Base-by-base conservation (phyloP, 2,888 invertebrate genomes). In the Melikaiella ostensackeni region DNA sequence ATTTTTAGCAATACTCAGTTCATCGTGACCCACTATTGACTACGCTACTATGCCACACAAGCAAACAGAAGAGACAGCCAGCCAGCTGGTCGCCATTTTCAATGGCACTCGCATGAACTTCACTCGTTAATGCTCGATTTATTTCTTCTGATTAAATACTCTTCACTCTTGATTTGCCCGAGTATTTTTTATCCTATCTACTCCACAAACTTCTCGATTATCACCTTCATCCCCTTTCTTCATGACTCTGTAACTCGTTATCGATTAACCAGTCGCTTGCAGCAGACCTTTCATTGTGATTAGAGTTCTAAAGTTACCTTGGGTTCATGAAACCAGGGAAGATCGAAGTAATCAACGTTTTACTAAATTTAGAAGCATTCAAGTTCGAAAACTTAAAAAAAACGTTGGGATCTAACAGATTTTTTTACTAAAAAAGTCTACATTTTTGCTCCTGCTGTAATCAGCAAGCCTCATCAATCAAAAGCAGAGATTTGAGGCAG, bases 1-100 rank as follows among this genome's bases (percentile, higher is more conserved):
- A 85, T 85, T 84, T 85, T 85, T 85, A 85, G 82, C 78, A 77
- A 79, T 75, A 78, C 79, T 84, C 82, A 84, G 84, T 84, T 66
- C 85, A 85, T 79, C 82, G 63, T 79, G 84, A 84, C 84, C 85
- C 81, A 85, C 84, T 83, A 50, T 50, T 50, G 50, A 50, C 50
- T 50, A 50, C 21, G n/a, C 50, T 50, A 50, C 27, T 46, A 42
- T 66, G 42, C 16, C 42, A 66, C 46, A 66, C 66, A 46, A 27
- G 27, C 46, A 46, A 24, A 42, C 27, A 66, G 38, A 66, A 27
- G n/a, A 38, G 38, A 38, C n/a, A 64, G 66, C 42, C 66, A 66
- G 66, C 66, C 24, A 66, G 61, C 81, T 63, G 79, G 75, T 63
- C 77, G 70, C 78, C 74, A 80, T 84, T 84, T 85, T 83, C 86